Percentiles rank a stretch among this genome's conserved stretches.
Conservation (phyloP, 2,797 vertebrate species). For the Gila robusta region DNA sequence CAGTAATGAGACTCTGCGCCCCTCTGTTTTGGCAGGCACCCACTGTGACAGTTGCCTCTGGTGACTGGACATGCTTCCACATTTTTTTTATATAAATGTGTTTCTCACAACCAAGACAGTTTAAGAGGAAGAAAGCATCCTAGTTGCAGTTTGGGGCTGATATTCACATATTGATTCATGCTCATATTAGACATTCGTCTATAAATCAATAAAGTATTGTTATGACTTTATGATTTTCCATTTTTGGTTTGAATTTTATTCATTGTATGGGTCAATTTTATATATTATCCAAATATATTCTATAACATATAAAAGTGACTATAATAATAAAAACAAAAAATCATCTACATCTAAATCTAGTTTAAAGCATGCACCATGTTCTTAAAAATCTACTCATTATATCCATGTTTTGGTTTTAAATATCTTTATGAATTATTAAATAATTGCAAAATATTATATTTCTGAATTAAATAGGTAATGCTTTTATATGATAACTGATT, state of each 20-base stretch:
- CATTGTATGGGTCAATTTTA: neutral
- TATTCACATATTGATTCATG: neutral
- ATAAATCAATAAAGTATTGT: neutral
- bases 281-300: neutral
- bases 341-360: neutral
- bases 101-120: slow-evolving; percentile 5
- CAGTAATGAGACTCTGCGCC: slow-evolving; percentile 38
- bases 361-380: neutral
- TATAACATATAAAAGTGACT: neutral
- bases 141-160: neutral
- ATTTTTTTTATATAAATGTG: neutral
- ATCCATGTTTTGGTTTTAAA: neutral
- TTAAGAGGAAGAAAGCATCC: neutral
- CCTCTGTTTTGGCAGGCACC: slow-evolving; percentile 18
- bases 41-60: slow-evolving; percentile 19
- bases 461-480: neutral
- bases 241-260: neutral
- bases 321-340: neutral
- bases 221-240: neutral
- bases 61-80: slow-evolving; percentile 12
- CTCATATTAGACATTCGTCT: neutral
- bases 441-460: neutral
- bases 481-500: too few relatives aligned
- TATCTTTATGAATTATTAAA: neutral
- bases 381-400: neutral